phyloP scores from a whole-genome alignment of 2,888 invertebrate genomes.

The Dendrolimus pini region DNA sequence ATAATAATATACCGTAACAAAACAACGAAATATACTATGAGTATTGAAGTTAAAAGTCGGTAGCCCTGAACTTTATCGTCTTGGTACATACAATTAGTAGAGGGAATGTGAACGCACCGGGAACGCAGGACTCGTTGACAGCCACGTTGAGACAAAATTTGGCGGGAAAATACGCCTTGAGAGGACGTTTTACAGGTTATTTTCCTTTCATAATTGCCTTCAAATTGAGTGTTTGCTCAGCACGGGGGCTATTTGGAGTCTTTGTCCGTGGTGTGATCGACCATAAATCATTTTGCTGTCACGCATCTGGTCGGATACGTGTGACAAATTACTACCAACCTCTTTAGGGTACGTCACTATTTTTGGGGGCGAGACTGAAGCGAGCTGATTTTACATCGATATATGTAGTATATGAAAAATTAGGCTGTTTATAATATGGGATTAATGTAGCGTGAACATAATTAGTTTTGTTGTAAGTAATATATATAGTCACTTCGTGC shows the following conservation, averaged over 20 bases:
- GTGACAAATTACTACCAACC: conserved; percentile 60
- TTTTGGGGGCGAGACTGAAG: conserved; percentile 9
- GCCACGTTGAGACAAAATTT: conserved; percentile 39
- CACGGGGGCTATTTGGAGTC: conserved; percentile 62
- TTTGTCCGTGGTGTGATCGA: conserved; percentile 47
- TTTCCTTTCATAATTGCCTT: conserved; percentile 48
- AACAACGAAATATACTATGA: no score
- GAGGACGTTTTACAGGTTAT: conserved; percentile 41
- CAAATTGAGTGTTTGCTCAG: conserved; percentile 63
- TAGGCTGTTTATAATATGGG: background rate
- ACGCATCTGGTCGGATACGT: conserved; percentile 48
- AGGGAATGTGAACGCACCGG: conserved; percentile 46
- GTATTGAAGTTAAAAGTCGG: background rate
- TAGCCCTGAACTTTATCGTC: background rate
- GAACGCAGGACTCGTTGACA: conserved; percentile 49
- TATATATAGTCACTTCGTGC: no score
- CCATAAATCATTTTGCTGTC: conserved; percentile 69
- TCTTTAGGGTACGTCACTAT: conserved; percentile 20
- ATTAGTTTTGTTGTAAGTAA: no score
- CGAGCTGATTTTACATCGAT: background rate
- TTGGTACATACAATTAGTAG: conserved; percentile 66
- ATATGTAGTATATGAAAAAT: background rate
- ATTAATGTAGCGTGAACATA: background rate
- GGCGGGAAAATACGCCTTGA: conserved; percentile 55
- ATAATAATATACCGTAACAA: no score